phyloP scores from a whole-genome alignment of 2,113 vertebrate species.

The Jaculus jaculus region DNA sequence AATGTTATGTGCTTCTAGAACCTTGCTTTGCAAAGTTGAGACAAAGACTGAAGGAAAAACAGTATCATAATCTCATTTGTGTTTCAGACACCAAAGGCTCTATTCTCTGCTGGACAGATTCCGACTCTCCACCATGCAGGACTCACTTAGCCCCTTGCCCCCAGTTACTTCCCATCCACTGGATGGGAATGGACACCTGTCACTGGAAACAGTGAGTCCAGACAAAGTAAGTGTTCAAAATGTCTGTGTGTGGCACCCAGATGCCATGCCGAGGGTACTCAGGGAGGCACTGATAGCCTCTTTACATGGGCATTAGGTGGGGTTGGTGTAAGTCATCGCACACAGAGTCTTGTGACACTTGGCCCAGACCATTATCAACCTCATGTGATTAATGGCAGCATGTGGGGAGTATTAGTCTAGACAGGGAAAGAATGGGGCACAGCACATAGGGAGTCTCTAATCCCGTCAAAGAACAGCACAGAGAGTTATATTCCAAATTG shows the following conservation, averaged over 20 bases:
- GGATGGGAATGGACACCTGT: conserved; percentile 90
- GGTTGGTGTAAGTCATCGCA: neutral
- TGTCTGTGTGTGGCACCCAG: neutral
- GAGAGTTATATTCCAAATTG: neutral
- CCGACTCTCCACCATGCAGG: conserved; percentile 90
- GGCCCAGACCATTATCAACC: neutral
- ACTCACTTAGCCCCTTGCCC: conserved; percentile 89
- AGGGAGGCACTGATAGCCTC: too few relatives aligned
- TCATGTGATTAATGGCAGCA: neutral
- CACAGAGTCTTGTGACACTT: fast-evolving
- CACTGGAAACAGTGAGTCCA: conserved; percentile 88
- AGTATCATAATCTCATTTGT: neutral
- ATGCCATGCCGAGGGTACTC: fast-evolving
- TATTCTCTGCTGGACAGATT: conserved; percentile 98
- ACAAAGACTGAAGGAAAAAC: neutral
- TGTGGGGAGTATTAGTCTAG: neutral
- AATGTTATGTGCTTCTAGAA: neutral
- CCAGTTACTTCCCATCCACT: conserved; percentile 93
- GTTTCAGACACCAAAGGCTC: conserved; percentile 95
- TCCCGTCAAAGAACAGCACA: neutral
- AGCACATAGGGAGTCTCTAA: too few relatives aligned
- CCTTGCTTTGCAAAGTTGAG: neutral
- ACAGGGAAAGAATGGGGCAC: neutral
- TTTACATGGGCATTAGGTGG: neutral
- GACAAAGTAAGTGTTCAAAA: conserved; percentile 88